A percentile compares a stretch with the other conserved stretches of the same genome.
Conservation (phyloP, 1,140 invertebrate genomes). For the Drosophila ironensis region DNA sequence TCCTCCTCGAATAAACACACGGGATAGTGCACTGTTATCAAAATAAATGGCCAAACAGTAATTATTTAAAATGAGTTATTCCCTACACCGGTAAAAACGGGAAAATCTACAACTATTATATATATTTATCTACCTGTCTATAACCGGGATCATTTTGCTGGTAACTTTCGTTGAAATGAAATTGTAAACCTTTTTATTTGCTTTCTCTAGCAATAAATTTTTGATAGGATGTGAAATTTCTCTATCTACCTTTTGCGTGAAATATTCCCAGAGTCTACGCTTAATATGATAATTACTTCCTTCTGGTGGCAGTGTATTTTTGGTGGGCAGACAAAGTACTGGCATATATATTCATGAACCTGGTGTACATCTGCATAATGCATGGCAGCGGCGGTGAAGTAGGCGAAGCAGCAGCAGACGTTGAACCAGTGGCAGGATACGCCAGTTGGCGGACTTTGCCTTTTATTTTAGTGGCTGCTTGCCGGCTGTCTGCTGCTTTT, state of each 20-base stretch:
- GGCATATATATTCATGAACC: constrained; percentile 78
- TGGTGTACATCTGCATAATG: constrained; percentile 77
- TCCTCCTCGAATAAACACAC: constrained; percentile 40
- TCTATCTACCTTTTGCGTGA: no score
- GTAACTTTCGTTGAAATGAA: no score
- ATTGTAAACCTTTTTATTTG: no score
- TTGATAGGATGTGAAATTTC: no score
- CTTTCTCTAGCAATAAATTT: no score
- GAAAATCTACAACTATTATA: no score
- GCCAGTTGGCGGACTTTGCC: constrained; percentile 67
- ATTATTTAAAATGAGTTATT: no score
- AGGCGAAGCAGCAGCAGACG: constrained; percentile 34
- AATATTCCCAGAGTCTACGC: no score
- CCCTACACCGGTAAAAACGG: no score
- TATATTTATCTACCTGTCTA: no score
- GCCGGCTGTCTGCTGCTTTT: constrained; percentile 52
- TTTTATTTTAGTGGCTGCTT: constrained; percentile 74
- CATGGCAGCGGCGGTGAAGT: constrained; percentile 57
- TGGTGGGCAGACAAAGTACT: constrained; percentile 58
- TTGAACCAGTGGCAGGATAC: constrained; percentile 65
- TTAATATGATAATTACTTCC: no score
- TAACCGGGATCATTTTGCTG: no score
- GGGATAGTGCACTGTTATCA: neutral
- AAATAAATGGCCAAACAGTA: neutral
- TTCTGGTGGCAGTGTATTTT: constrained; percentile 1